A percentile compares a stretch with the other conserved stretches of the same genome.
Conservation (phyloP, 1,140 invertebrate species). For the Sycophaga agraensis region DNA sequence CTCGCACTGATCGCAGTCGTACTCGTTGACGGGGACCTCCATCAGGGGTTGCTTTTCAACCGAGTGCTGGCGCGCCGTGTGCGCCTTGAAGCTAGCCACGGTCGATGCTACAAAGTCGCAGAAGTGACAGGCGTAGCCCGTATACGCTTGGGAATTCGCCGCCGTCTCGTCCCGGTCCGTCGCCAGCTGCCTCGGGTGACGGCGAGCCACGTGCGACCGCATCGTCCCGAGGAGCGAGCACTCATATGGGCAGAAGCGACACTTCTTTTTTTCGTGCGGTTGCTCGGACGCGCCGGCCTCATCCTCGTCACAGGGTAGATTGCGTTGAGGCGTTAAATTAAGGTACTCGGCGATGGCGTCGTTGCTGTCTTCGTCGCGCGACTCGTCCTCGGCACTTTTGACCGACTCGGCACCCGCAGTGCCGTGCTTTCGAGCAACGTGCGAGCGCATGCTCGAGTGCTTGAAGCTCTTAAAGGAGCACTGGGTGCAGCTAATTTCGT, state of each 20-base stretch:
- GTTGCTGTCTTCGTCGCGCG: background rate
- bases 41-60: conserved; percentile 30
- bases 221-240: conserved; percentile 41
- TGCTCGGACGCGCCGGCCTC: too few species aligned
- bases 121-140: conserved; percentile 20
- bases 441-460: background rate
- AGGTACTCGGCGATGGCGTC: too few species aligned
- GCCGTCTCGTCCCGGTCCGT: background rate
- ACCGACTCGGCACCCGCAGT: too few species aligned
- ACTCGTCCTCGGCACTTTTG: background rate
- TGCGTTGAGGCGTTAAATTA: too few species aligned
- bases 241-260: conserved; percentile 39
- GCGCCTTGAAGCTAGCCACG: background rate
- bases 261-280: conserved; percentile 29
- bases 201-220: conserved; percentile 50
- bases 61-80: conserved; percentile 3
- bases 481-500: background rate
- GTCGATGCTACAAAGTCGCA: conserved; percentile 20
- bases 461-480: background rate
- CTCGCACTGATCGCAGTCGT: conserved; percentile 33
- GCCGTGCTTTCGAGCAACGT: background rate
- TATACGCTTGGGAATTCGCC: background rate
- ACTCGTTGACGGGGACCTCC: conserved; percentile 19
- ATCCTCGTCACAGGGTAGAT: background rate
- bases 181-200: too few species aligned